Conservation (phyloP, 2,113 vertebrate species). For the Elephas maximus region DNA sequence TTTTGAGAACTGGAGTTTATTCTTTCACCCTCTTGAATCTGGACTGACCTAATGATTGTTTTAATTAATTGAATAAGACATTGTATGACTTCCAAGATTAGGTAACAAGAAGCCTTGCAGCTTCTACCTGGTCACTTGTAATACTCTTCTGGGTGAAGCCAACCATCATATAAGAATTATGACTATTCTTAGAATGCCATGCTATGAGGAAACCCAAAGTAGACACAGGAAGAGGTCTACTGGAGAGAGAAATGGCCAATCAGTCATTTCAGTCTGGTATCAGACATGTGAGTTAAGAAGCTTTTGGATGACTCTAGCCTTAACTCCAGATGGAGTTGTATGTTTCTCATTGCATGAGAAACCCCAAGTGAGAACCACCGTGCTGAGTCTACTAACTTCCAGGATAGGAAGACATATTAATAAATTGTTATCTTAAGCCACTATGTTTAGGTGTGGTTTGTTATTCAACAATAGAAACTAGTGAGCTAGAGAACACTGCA, state of each 20-base stretch:
- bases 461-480: neutral
- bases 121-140: neutral
- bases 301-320: neutral
- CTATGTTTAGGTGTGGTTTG: neutral
- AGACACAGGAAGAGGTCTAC: rapidly evolving
- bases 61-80: neutral
- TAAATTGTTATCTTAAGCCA: conserved; percentile 23
- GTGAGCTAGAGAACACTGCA: neutral
- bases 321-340: neutral
- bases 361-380: neutral
- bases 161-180: neutral
- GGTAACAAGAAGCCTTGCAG: neutral
- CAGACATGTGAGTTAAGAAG: neutral
- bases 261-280: neutral
- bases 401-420: neutral
- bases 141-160: neutral
- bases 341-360: neutral
- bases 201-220: neutral
- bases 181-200: neutral
- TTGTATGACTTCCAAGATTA: neutral
- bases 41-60: neutral
- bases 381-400: neutral
- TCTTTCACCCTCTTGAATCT: neutral
- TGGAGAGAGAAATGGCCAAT: neutral
- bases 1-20: neutral